Conservation (phyloP, 2,113 vertebrate genomes). For the Limnothrissa miodon region DNA sequence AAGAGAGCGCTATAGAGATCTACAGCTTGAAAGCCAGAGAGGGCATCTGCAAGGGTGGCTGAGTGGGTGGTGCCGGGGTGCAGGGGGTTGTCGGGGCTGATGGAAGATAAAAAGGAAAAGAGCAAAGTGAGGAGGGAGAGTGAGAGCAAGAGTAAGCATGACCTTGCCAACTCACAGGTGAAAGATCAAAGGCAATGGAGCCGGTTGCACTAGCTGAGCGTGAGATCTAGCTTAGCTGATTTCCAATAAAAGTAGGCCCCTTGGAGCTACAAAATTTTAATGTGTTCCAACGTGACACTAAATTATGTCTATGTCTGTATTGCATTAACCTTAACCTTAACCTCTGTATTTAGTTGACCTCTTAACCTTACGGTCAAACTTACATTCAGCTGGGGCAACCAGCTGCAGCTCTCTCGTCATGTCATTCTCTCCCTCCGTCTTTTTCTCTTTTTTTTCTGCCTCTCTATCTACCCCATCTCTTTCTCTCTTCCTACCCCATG, state of each 20-base stretch:
- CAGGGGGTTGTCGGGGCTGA: neutral
- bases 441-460: neutral
- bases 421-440: neutral
- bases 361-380: no score
- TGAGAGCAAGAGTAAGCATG: conserved; percentile 37
- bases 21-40: neutral
- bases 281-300: no score
- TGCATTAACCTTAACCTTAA: no score
- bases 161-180: conserved; percentile 33
- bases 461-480: neutral
- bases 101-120: neutral
- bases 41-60: neutral
- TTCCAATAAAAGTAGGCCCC: no score
- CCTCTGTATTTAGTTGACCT: no score
- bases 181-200: neutral
- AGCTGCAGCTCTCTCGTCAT: neutral
- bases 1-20: neutral
- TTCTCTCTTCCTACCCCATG: neutral
- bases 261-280: no score
- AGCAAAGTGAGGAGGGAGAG: conserved; percentile 10
- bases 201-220: no score
- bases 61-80: neutral
- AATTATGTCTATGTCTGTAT: no score
- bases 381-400: no score
- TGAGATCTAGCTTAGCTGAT: no score